Base-by-base conservation (phyloP, 1,140 invertebrate species). In the Dendrolimus kikuchii region DNA sequence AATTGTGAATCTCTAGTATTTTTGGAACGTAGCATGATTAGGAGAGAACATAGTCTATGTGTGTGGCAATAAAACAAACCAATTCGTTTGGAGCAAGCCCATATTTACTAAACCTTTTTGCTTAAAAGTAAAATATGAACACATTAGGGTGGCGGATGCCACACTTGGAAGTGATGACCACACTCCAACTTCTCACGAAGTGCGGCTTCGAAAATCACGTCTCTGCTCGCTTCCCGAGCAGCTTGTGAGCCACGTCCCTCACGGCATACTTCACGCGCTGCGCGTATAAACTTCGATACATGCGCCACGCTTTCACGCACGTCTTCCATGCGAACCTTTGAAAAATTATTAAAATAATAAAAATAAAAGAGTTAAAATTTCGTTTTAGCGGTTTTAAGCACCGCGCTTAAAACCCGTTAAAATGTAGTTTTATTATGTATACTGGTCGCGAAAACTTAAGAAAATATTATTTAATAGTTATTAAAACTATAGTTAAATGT, bases 91-190 rank as follows among this genome's bases (percentile, higher is more conserved):
- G 66, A 73, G 69, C 63, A 77, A 73, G 70, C 56, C 56, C 59
- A 56, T 59, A 63, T 59, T 63, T 38, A 49, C 7, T 48, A 52
- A 51, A 40, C 6, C 40, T 7, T 5, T 42, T 42, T 41, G 38
- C 46, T 61, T 59, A 57, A 46, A 41, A 37, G 41, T 51, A 64
- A 50, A 38, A 53, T 53, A 54, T 80, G 73, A 81, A 81, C 80
- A 83, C 74, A 77, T 79, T 59, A 83, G 40, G 81, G 74, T 6
- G 81, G 83, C 40, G 83, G 83, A n/a, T 84, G 59, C 83, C 83
- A 86, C 39, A 86, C 69, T 71, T 84, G 66, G 36, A 86, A 78
- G 10, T 77, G 64, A 5, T 64, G 60, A 2, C 71, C 73, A 49
- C 64, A 79, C 7, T 60, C 66, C 6, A 86, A 62, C 57, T 84